Evolutionary conservation across 1,140 invertebrate genomes (phyloP).

Genomic region (Geopemphigus sp.): DNA sequence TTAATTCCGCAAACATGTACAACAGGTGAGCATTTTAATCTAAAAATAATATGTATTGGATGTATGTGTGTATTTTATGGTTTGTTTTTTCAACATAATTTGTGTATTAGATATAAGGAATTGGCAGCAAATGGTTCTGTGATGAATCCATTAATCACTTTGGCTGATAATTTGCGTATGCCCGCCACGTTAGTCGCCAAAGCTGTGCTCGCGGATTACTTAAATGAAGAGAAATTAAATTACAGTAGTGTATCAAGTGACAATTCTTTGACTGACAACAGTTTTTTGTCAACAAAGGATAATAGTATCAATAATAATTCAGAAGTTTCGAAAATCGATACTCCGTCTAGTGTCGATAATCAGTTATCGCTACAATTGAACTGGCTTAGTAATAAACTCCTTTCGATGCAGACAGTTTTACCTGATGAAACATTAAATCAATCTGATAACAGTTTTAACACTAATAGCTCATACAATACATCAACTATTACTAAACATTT

Average conservation of each 20-base stretch:
- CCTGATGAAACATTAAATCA: background rate
- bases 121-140: background rate
- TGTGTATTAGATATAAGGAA: conserved; percentile 1
- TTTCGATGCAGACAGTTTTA: background rate
- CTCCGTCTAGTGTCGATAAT: background rate
- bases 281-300: background rate
- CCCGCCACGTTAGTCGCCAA: conserved; percentile 36
- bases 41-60: too few relatives aligned
- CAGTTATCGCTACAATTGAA: conserved; percentile 8
- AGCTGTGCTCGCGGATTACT: background rate
- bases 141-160: background rate
- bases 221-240: background rate
- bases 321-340: background rate
- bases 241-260: background rate
- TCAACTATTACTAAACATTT: background rate
- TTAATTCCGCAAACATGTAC: background rate
- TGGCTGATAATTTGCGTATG: conserved; percentile 28
- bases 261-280: background rate
- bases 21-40: background rate
- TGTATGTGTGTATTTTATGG: too few relatives aligned
- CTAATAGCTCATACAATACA: background rate
- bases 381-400: background rate
- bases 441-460: background rate
- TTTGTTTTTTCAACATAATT: too few relatives aligned
- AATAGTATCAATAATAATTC: background rate